phyloP scores from a whole-genome alignment of 1,140 invertebrate species.

The Littorina saxatilis region DNA sequence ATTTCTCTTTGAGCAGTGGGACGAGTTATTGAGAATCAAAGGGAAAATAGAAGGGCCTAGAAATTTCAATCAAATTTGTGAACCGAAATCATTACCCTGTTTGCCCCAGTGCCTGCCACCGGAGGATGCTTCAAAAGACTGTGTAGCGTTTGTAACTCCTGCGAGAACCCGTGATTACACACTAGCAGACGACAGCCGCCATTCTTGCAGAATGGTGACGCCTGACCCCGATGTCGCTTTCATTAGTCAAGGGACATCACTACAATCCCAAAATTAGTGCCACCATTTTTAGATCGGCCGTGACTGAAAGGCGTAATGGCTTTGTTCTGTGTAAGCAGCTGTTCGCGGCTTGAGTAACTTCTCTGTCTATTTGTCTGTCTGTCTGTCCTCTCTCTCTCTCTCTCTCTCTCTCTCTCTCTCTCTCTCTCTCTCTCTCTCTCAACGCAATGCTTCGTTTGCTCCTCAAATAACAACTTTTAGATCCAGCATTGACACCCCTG shows the following conservation, averaged over 20 bases:
- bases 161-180: too few species aligned
- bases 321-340: too few species aligned
- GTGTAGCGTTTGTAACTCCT: background rate
- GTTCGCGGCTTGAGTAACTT: too few species aligned
- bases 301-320: too few species aligned
- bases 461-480: too few species aligned
- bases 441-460: too few species aligned
- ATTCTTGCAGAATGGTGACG: background rate
- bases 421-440: background rate
- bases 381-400: constrained; percentile 10
- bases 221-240: background rate
- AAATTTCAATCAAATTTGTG: constrained; percentile 6
- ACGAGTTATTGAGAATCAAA: too few species aligned
- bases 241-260: background rate
- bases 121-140: background rate
- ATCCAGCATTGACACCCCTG: too few species aligned
- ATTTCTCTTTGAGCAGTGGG: too few species aligned
- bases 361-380: background rate
- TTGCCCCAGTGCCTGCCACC: background rate
- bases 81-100: background rate
- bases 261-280: background rate
- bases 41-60: too few species aligned
- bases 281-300: too few species aligned
- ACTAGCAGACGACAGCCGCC: too few species aligned
- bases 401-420: constrained; percentile 7